phyloP scores from a whole-genome alignment of 2,888 invertebrate species.

The Tortrix viridana region DNA sequence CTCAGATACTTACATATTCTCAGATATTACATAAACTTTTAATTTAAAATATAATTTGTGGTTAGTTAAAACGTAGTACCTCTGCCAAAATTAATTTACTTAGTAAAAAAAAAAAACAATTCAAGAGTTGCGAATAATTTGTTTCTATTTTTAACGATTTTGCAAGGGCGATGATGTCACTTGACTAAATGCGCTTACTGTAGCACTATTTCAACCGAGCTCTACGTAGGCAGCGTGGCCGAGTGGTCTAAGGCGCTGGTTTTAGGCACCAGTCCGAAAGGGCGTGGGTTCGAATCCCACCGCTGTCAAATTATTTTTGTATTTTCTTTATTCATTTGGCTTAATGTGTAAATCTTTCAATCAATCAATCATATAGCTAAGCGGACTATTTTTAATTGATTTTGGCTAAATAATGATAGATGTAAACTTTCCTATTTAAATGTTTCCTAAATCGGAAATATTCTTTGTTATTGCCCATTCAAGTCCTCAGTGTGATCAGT shows the following conservation, averaged over 20 bases:
- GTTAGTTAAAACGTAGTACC: background rate
- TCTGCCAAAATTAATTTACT: conserved; percentile 10
- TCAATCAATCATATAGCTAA: no score
- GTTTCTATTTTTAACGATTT: conserved; percentile 18
- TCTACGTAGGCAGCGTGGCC: conserved; percentile 84
- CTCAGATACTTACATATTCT: no score
- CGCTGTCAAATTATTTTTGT: conserved; percentile 77
- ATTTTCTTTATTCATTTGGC: conserved; percentile 24
- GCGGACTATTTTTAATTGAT: no score
- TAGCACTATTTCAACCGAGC: conserved; percentile 31
- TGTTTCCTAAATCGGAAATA: no score
- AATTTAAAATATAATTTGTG: no score
- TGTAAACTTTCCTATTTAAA: no score
- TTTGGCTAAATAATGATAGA: no score
- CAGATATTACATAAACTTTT: no score
- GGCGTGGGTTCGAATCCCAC: conserved; percentile 90
- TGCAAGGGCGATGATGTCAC: conserved; percentile 6
- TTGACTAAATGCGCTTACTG: background rate
- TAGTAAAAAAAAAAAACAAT: background rate
- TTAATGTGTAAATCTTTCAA: no score
- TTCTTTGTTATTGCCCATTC: no score
- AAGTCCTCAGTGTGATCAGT: no score
- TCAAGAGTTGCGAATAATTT: background rate
- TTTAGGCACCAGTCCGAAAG: conserved; percentile 88
- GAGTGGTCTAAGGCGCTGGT: conserved; percentile 87